phyloP scores from a whole-genome alignment of 2,113 vertebrate species.

The Chaetops frenatus region DNA sequence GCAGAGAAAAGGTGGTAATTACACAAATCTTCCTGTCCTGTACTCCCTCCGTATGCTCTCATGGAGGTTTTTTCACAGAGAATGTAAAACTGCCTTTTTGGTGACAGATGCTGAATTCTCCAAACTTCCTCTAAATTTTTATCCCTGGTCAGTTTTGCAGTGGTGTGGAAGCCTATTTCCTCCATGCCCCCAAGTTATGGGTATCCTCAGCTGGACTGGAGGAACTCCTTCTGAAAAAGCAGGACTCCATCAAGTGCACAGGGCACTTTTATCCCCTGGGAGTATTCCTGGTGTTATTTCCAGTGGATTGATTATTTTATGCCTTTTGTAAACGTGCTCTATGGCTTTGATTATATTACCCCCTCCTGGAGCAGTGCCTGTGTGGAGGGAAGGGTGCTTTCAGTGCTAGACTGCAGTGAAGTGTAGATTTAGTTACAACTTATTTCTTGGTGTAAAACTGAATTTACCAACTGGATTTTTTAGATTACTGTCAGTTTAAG shows the following conservation, averaged over 20 bases:
- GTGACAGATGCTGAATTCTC: not conserved
- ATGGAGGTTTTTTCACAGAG: not conserved
- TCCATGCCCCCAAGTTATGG: not conserved
- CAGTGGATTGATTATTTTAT: not conserved
- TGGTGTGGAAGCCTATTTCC: not conserved
- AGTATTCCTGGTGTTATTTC: not conserved
- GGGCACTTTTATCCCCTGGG: not conserved
- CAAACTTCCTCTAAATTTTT: not conserved
- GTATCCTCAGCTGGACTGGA: not conserved
- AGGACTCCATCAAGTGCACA: not conserved
- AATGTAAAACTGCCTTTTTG: not conserved
- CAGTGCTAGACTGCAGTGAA: not conserved
- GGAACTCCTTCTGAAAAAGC: not conserved
- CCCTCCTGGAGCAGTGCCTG: not conserved
- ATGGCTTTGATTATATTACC: not conserved
- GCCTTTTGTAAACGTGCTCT: not conserved
- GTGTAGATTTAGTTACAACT: not conserved
- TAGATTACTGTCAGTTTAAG: not conserved
- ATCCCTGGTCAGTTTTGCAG: not conserved
- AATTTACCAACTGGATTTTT: not conserved
- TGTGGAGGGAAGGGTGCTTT: not conserved
- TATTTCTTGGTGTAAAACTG: not conserved
- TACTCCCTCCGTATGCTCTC: rapidly evolving
- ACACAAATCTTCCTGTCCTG: not conserved
- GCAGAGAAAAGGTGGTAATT: not conserved